These are phyloP conservation scores for Pyrocoelia pectoralis DNA, from an alignment of 2,888 invertebrate genomes.

Conservation along the genomic window DNA sequence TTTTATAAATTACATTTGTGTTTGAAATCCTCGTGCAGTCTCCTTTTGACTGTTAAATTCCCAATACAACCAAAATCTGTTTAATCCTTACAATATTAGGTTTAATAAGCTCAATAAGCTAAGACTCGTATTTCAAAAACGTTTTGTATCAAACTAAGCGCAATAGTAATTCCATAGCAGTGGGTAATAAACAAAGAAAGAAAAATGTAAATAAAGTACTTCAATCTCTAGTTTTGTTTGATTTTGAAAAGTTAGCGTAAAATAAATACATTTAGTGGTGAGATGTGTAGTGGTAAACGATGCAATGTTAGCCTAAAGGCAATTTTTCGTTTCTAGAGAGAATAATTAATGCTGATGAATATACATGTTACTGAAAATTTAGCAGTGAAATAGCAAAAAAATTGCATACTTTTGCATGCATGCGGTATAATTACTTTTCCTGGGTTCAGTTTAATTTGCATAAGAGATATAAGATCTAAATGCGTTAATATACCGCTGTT, in stretches of 20 bases:
- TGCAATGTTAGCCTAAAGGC: constrained; percentile 20
- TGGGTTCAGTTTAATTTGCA: constrained; percentile 32
- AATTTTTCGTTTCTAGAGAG: constrained; percentile 24
- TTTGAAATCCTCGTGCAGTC: no score
- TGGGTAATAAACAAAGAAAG: no score
- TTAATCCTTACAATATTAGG: constrained; percentile 4
- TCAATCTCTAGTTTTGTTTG: neutral
- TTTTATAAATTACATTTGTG: no score
- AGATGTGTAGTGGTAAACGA: neutral
- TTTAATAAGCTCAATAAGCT: constrained; percentile 3
- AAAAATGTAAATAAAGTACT: no score
- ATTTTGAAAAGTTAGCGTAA: neutral
- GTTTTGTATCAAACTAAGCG: neutral
- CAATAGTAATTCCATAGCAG: neutral
- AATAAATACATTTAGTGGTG: neutral
- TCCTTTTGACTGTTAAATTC: no score
- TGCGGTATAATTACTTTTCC: constrained; percentile 34
- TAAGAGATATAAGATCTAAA: constrained; percentile 35
- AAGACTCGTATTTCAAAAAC: neutral
- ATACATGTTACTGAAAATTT: constrained; percentile 36
- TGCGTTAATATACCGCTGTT: constrained; percentile 29
- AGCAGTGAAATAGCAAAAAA: constrained; percentile 27
- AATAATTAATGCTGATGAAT: constrained; percentile 37
- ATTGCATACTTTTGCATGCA: constrained; percentile 36
- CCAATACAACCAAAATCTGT: neutral